Percentiles rank a stretch among this genome's conserved stretches.
These are phyloP conservation scores for Cloeon dipterum DNA, from an alignment of 2,888 invertebrate species.

Conservation along the genomic window DNA sequence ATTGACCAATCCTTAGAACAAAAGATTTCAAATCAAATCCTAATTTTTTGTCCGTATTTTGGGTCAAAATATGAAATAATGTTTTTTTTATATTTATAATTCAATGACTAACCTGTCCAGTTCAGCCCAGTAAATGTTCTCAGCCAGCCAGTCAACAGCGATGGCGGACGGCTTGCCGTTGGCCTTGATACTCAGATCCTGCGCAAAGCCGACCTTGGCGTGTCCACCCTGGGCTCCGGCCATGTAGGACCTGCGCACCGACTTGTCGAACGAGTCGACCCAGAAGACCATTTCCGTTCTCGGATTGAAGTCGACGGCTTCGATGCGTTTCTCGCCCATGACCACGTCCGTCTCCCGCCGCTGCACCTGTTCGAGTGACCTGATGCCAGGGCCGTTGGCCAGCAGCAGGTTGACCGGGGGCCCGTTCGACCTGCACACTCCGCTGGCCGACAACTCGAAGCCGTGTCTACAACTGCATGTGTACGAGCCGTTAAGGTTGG, in stretches of 20 bases:
- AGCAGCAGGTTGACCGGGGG: slow-evolving; percentile 44
- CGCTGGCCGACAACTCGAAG: slow-evolving; percentile 57
- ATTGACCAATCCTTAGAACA: too few relatives aligned
- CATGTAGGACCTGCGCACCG: slow-evolving; percentile 80
- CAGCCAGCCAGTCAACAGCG: slow-evolving; percentile 83
- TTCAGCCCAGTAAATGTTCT: slow-evolving; percentile 89
- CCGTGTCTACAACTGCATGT: slow-evolving; percentile 70
- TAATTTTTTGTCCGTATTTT: too few relatives aligned
- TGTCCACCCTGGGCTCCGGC: slow-evolving; percentile 52
- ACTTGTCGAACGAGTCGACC: slow-evolving; percentile 80
- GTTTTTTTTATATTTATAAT: too few relatives aligned
- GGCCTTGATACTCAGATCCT: slow-evolving; percentile 61
- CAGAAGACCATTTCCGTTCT: slow-evolving; percentile 72
- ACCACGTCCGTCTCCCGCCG: slow-evolving; percentile 51
- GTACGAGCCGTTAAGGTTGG: slow-evolving; percentile 75
- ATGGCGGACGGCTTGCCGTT: slow-evolving; percentile 69
- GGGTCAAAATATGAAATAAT: too few relatives aligned
- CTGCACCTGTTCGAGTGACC: slow-evolving; percentile 37
- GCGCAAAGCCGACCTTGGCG: slow-evolving; percentile 61
- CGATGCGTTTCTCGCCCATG: slow-evolving; percentile 65
- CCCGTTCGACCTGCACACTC: slow-evolving; percentile 53
- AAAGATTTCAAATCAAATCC: too few relatives aligned
- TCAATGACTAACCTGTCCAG: too few relatives aligned
- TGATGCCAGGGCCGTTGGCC: slow-evolving; percentile 70
- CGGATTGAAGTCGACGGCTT: slow-evolving; percentile 78